Conservation (phyloP, 1,140 invertebrate species). For the Ptiloglossa arizonensis region DNA sequence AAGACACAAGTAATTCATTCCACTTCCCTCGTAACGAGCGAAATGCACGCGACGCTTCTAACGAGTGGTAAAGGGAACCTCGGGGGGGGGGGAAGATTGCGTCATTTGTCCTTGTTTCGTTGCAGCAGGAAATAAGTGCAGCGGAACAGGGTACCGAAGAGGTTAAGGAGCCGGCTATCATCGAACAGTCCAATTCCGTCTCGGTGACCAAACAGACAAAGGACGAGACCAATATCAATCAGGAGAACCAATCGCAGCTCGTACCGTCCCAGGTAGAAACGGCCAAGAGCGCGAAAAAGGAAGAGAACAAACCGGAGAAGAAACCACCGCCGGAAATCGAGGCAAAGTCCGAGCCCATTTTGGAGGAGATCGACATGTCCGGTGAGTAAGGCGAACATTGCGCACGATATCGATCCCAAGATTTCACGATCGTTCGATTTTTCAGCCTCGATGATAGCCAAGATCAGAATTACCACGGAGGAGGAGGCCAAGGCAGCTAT, state of each 20-base stretch:
- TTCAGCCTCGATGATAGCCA: conserved; percentile 88
- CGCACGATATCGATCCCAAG: background rate
- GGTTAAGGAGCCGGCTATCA: conserved; percentile 47
- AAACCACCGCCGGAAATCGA: conserved; percentile 65
- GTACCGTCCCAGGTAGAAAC: conserved; percentile 38
- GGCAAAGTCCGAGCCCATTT: conserved; percentile 66
- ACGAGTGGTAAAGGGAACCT: background rate
- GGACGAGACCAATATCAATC: conserved; percentile 66
- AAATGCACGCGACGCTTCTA: too few relatives aligned
- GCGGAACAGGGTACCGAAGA: conserved; percentile 46
- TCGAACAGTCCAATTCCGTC: conserved; percentile 57
- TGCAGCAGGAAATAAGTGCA: conserved; percentile 50
- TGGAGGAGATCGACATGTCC: conserved; percentile 79
- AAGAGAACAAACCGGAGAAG: conserved; percentile 68
- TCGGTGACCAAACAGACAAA: conserved; percentile 63
- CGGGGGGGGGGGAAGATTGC: too few relatives aligned
- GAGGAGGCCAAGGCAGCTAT: conserved; percentile 94
- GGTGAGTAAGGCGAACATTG: conserved; percentile 57
- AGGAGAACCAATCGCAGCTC: conserved; percentile 60
- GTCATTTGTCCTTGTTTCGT: background rate
- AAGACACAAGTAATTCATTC: conserved; percentile 71
- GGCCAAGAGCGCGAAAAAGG: conserved; percentile 61
- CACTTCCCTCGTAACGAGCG: background rate
- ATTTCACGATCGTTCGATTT: conserved; percentile 20
- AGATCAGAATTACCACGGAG: conserved; percentile 90